phyloP scores from a whole-genome alignment of 2,797 vertebrate species.

The Scleropages formosus region DNA sequence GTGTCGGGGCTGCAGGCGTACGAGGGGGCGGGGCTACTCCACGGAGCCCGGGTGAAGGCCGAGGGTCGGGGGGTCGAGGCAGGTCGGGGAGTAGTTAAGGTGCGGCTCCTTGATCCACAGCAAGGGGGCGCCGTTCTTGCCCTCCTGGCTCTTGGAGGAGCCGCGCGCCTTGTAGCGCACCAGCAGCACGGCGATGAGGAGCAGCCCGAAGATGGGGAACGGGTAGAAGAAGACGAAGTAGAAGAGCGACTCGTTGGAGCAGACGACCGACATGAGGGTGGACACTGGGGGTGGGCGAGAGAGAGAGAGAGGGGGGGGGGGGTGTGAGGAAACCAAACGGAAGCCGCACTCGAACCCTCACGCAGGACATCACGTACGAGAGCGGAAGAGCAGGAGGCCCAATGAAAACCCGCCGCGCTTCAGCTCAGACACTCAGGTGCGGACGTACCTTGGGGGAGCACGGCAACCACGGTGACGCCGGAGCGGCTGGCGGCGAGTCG shows the following conservation, averaged over 20 bases:
- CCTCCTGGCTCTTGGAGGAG: conserved; percentile 90
- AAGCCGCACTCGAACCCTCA: background rate
- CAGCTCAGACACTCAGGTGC: background rate
- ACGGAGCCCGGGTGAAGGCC: conserved; percentile 96
- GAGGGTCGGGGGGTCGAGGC: conserved; percentile 92
- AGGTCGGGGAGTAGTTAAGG: conserved; percentile 96
- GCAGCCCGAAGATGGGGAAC: conserved; percentile 94
- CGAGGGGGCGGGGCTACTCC: conserved; percentile 71
- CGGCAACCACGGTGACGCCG: conserved; percentile 74
- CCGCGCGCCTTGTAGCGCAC: conserved; percentile 90
- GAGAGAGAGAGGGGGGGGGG: background rate
- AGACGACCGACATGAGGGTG: conserved; percentile 87
- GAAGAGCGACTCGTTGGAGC: conserved; percentile 92
- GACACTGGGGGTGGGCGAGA: conserved; percentile 66
- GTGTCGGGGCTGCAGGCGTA: conserved; percentile 37
- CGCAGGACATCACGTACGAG: background rate
- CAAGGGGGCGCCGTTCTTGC: conserved; percentile 93
- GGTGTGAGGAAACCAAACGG: background rate
- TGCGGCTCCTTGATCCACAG: conserved; percentile 98
- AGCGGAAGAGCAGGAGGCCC: background rate
- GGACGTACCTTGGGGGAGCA: conserved; percentile 79
- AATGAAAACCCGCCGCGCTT: background rate
- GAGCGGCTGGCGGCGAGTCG: conserved; percentile 87
- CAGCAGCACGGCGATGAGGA: conserved; percentile 91
- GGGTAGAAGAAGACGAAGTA: conserved; percentile 99